phyloP scores from a whole-genome alignment of 2,113 vertebrate genomes.

The Tachuris rubrigastra region DNA sequence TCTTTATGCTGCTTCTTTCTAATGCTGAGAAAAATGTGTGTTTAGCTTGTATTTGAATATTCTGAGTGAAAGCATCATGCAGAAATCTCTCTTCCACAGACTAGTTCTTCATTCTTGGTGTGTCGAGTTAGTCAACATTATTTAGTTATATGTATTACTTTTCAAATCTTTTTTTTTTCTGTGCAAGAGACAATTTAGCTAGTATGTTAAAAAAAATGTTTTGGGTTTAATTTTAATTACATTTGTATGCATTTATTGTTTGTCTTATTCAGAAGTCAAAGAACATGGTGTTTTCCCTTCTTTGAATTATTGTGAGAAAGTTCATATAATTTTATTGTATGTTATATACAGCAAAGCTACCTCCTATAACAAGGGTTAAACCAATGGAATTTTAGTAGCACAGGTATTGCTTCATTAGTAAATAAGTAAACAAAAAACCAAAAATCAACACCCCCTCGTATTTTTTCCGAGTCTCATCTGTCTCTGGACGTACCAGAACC shows the following conservation, averaged over 20 bases:
- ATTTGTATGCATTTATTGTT: background rate
- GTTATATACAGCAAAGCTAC: background rate
- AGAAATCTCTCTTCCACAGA: background rate
- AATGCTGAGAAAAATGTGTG: background rate
- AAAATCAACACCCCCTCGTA: fast-evolving
- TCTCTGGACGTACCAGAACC: background rate
- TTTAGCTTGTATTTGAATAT: background rate
- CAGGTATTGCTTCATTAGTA: background rate
- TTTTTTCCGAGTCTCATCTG: background rate
- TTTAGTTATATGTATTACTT: background rate
- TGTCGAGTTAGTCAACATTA: background rate
- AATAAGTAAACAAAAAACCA: background rate
- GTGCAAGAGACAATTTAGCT: background rate
- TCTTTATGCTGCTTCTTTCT: background rate
- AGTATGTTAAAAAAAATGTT: background rate
- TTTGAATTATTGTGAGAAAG: background rate
- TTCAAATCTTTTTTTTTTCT: background rate
- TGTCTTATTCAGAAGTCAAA: background rate
- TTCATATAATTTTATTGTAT: background rate
- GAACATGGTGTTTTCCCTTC: background rate
- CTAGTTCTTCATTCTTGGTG: background rate
- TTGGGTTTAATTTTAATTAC: background rate
- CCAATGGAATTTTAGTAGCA: background rate
- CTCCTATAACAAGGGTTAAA: background rate
- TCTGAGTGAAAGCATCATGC: background rate